Evolutionary conservation across 2,113 vertebrate genomes (phyloP), one percentile per base, ranked within the genome.

Genomic region (Probosciger aterrimus): DNA sequence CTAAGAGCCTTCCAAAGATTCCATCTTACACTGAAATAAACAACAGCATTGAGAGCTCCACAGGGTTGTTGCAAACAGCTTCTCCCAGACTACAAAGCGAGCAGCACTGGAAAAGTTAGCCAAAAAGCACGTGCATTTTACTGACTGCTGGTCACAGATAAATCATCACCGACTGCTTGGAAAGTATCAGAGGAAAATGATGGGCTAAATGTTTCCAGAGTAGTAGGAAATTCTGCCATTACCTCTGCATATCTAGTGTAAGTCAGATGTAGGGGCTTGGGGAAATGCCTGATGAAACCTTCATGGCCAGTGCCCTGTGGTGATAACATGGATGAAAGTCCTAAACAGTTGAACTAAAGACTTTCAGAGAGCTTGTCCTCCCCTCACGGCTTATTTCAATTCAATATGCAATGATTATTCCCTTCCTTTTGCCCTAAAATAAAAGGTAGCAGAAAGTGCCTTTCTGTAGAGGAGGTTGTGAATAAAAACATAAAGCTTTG

Each of bases 251-350:
- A 49, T 5, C n/a, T 88, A 50, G 3, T 73, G 80, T 25, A 55
- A 44, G 11, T 83, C 41, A 91, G 30, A 60, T 37, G 28, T 0
- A 64, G 33, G 52, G 20, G 8, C 53, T 81, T 65, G 33, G 28
- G 50, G 12, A 2, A 5, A 74, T 1, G 2, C n/a, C n/a, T 88
- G 52, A 49, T 17, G 5, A 41, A 83, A 63, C 13, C 39, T 83
- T 73, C 20, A 44, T 7, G 59, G n/a, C 22, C 64, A 59, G 31
- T 31, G 50, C 18, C 24, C 17, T 0, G 0, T 9, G 18, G 1
- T 0, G 3, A 33, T 19, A 57, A 57, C 7, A 41, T 4, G 9
- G 10, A 25, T 52, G 22, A 64, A 13, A 46, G 24, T 20, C 20
- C 47, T 33, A 19, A 87, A 62, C 8, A 79, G 37, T 2, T 44